Base-by-base conservation (phyloP, 2,888 invertebrate species). In the Aproaerema taeniolella region DNA sequence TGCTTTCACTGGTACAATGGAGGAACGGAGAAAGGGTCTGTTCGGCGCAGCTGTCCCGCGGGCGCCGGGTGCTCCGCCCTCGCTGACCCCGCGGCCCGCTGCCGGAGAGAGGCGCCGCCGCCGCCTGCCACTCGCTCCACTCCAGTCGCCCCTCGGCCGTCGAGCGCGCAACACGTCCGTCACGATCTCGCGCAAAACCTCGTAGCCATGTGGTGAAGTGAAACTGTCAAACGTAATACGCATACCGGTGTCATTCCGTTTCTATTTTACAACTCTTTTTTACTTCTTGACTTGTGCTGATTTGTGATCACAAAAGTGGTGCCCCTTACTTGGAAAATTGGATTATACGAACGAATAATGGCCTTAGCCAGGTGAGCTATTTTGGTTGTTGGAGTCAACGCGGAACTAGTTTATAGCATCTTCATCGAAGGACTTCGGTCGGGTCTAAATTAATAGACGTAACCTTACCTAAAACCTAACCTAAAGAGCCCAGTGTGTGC, bases 301-400 rank as follows among this genome's bases (percentile, higher is more conserved):
- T 72, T 78, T 72, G 80, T 81, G 82, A 69, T 64, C 60, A 67
- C 69, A 55, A 72, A n/a, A 80, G 79, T 80, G 75, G 69, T 80
- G 75, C 68, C 65, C 67, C 62, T 64, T 66, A 64, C 68, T 76
- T 75, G 79, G 78, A 80, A 82, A 82, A 80, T 85, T 85, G 86
- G 86, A 86, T 86, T 85, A 74, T 81, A 81, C 82, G 75, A 81
- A 76, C 72, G 78, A 76, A 85, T 81, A 75, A 86, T 86, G 86
- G 86, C 86, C 80, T 85, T 86, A 86, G 86, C 86, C 78, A 86
- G 86, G 86, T 86, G 75, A 85, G 86, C 76, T 86, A 85, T 86
- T 85, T 83, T 77, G 67, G 82, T 81, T 82, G 81, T 75, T 83
- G 75, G 69, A 80, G 80, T 81, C 81, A 82, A 83, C 81, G 65